These are phyloP conservation scores for Cuniculus paca DNA, from an alignment of 2,797 vertebrate species.

Conservation along the genomic window DNA sequence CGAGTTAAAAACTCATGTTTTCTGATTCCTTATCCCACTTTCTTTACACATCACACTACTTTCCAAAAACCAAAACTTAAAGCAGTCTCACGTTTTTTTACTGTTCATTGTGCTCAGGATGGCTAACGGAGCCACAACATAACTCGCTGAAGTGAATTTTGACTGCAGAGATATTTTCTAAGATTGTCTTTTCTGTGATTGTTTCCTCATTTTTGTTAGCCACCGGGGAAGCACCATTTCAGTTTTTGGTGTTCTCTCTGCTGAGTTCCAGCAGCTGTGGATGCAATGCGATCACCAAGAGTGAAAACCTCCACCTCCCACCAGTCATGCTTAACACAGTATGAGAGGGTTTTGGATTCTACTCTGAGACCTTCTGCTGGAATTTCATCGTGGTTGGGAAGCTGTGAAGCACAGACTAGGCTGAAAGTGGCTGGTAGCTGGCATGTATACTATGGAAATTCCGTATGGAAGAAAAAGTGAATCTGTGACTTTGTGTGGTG, in stretches of 20 bases:
- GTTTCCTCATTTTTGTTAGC: not conserved
- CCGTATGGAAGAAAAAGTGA: conserved; percentile 44
- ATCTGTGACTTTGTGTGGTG: conserved; percentile 64
- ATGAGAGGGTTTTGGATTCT: not conserved
- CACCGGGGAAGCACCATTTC: not conserved
- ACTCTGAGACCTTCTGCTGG: not conserved
- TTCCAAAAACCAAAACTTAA: conserved; percentile 5
- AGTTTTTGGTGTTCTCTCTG: not conserved
- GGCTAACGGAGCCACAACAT: not conserved
- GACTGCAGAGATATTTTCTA: not conserved
- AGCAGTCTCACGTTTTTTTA: not conserved
- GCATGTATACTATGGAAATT: conserved; percentile 37
- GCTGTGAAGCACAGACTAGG: conserved; percentile 19
- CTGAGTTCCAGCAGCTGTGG: not conserved
- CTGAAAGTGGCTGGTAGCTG: conserved; percentile 73
- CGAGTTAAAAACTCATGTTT: not conserved
- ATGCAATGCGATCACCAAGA: not conserved
- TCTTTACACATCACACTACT: not conserved
- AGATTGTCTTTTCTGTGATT: conserved; percentile 14
- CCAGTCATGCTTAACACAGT: not conserved
- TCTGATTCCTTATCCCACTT: not conserved
- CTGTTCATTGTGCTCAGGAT: not conserved
- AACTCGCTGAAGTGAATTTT: not conserved
- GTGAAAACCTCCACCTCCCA: not conserved
- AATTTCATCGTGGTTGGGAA: conserved; percentile 52